Evolutionary conservation across 2,888 invertebrate genomes (phyloP).

Genomic region (Euproctis similis): DNA sequence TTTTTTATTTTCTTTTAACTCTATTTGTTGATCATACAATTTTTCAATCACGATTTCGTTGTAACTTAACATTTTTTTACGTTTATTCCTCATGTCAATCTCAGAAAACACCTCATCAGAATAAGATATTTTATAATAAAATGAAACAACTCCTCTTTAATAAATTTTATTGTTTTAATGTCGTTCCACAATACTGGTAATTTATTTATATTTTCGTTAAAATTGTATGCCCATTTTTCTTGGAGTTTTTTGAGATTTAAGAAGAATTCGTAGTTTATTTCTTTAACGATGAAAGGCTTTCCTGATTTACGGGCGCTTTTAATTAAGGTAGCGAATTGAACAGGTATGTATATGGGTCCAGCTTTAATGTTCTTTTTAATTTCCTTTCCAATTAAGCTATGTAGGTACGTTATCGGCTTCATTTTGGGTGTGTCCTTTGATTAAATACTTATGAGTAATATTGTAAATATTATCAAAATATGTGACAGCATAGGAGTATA

Average conservation of each 20-base stretch:
- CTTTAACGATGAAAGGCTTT: neutral
- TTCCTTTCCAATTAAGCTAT: conserved; percentile 29
- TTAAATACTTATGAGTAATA: conserved; percentile 2
- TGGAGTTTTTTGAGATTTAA: neutral
- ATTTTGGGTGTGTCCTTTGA: conserved; percentile 3
- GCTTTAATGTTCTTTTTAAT: conserved; percentile 22
- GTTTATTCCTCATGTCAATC: conserved; percentile 10
- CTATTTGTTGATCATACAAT: conserved; percentile 3
- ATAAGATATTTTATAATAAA: conserved; percentile 11
- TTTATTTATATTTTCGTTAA: conserved; percentile 5
- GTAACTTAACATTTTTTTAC: conserved; percentile 9
- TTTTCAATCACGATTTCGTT: conserved; percentile 2
- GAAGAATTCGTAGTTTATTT: neutral
- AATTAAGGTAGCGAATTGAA: neutral
- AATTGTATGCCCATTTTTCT: conserved; percentile 2
- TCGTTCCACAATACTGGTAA: conserved; percentile 4
- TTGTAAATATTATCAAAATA: conserved; percentile 3
- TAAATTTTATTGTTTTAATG: conserved; percentile 5
- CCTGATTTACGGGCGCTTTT: neutral
- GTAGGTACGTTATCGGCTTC: conserved; percentile 10
- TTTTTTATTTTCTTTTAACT: conserved; percentile 1
- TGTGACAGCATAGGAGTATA: conserved; percentile 2
- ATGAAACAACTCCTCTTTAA: conserved; percentile 6
- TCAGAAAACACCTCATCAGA: conserved; percentile 1
- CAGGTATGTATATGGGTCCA: conserved; percentile 18